Base-by-base conservation (phyloP, 1,140 invertebrate species). In the Heterodera schachtii region DNA sequence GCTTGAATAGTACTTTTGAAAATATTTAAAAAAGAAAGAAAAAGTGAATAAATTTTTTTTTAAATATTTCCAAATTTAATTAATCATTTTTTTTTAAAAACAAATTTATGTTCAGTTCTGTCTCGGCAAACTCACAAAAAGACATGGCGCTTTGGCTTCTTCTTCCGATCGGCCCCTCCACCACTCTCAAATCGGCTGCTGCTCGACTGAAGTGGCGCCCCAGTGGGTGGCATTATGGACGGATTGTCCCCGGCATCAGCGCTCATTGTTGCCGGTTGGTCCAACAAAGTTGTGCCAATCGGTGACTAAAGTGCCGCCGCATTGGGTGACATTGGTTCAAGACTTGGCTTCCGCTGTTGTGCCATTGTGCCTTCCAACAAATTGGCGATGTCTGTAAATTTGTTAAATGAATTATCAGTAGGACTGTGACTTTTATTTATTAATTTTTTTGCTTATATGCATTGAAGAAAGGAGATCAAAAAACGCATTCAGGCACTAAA, bases 71-170 rank as follows among this genome's bases (percentile, higher is more conserved):
- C n/a, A n/a, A n/a, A n/a, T n/a, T n/a, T n/a, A n/a, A n/a, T n/a
- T n/a, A n/a, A n/a, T n/a, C n/a, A n/a, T n/a, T n/a, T n/a, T n/a
- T n/a, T n/a, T n/a, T n/a, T n/a, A n/a, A n/a, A n/a, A n/a, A n/a
- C n/a, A n/a, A n/a, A n/a, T n/a, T n/a, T n/a, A n/a, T n/a, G n/a
- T n/a, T n/a, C n/a, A n/a, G n/a, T n/a, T n/a, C n/a, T n/a, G n/a
- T n/a, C n/a, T n/a, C 31, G 31, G 57, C 60, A 69, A 69, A 78
- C 77, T 69, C 13, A 78, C 77, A 99, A 99, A 0, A 99, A 91
- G 0, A 99, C 96, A 0, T 97, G 93, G 64, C 97, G 93, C 91
- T 99, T 99, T 44, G 97, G 92, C 52, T 85, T 84, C 64, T 75
- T 77, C 66, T 82, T 85, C 41, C 84, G 86, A 4, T 78, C 77